Conservation (phyloP, 2,888 invertebrate species). For the Sinodicranocentrus sp. region DNA sequence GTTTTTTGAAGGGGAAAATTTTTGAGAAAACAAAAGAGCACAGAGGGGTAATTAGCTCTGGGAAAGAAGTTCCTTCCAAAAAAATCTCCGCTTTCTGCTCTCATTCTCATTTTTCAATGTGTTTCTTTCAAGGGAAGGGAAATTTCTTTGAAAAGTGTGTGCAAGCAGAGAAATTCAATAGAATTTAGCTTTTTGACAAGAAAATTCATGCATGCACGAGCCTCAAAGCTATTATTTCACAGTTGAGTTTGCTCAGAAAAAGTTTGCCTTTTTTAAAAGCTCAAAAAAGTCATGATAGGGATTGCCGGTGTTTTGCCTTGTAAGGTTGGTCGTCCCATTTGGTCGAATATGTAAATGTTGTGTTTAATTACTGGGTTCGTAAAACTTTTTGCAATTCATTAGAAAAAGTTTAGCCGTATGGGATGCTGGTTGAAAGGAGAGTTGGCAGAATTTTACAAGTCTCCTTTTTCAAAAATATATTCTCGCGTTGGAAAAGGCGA, state of each 20-base stretch:
- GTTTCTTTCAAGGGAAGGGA: conserved; percentile 13
- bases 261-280: conserved; percentile 34
- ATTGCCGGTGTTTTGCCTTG: conserved; percentile 9
- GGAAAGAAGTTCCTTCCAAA: neutral
- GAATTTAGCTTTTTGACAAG: conserved; percentile 57
- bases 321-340: conserved; percentile 43
- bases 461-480: conserved; percentile 1
- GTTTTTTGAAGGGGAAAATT: conserved; percentile 1
- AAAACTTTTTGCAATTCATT: conserved; percentile 61
- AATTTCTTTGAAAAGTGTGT: conserved; percentile 49
- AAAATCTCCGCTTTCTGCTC: neutral
- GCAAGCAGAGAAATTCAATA: conserved; percentile 32
- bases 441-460: conserved; percentile 10
- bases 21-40: conserved; percentile 11
- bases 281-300: neutral
- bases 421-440: too few species aligned
- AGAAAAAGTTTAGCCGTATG: conserved; percentile 25
- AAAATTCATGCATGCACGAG: conserved; percentile 65
- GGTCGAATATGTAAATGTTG: conserved; percentile 39
- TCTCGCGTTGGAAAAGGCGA: neutral
- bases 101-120: neutral
- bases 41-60: conserved; percentile 3
- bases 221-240: conserved; percentile 60
- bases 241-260: conserved; percentile 26
- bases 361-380: conserved; percentile 49